Conservation (phyloP, 2,888 invertebrate genomes). For the Tiliacea citrago region DNA sequence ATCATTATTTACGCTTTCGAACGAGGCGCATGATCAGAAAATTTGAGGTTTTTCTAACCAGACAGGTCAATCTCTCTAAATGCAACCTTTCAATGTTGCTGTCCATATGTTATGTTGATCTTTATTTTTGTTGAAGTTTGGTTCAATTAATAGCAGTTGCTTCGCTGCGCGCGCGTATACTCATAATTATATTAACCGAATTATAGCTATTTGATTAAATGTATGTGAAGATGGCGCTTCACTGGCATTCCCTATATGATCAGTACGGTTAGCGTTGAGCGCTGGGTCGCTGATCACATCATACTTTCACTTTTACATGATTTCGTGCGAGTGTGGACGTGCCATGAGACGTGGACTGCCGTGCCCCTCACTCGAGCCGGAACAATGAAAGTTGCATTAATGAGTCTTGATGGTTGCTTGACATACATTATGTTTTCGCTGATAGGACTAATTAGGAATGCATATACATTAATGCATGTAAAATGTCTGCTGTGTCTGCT, state of each 20-base stretch:
- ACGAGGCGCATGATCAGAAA: slow-evolving; percentile 17
- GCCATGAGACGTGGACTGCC: slow-evolving; percentile 70
- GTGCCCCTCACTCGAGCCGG: slow-evolving; percentile 78
- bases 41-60: background rate
- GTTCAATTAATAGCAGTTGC: background rate
- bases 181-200: background rate
- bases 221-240: slow-evolving; percentile 32
- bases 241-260: slow-evolving; percentile 55
- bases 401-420: slow-evolving; percentile 72
- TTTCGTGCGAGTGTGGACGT: slow-evolving; percentile 82
- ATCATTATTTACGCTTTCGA: slow-evolving; percentile 32
- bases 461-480: background rate
- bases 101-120: background rate
- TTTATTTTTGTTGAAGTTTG: background rate
- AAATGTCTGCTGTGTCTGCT: background rate
- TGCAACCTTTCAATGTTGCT: background rate
- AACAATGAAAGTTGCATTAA: slow-evolving; percentile 86
- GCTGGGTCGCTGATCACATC: slow-evolving; percentile 80
- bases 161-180: background rate
- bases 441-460: slow-evolving; percentile 31
- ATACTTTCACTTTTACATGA: slow-evolving; percentile 89
- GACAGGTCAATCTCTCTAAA: background rate
- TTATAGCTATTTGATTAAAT: slow-evolving; percentile 2
- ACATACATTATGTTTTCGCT: slow-evolving; percentile 67
- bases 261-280: slow-evolving; percentile 66